A percentile compares a stretch with the other conserved stretches of the same genome.
Evolutionary conservation across 2,113 vertebrate genomes (phyloP).

Genomic region (Bagarius yarrelli): DNA sequence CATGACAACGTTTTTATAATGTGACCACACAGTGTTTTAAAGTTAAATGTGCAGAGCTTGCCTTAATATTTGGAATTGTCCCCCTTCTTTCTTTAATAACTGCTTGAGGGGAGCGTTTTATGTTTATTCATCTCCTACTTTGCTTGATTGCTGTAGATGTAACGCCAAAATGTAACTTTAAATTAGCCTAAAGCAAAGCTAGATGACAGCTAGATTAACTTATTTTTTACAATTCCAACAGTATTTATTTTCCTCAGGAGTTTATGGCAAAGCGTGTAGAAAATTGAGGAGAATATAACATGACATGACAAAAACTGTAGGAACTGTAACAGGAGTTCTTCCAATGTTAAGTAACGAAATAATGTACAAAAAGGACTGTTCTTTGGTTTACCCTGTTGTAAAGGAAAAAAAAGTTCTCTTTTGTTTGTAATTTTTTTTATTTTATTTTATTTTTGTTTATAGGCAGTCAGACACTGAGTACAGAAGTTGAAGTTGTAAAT

Average conservation of each 20-base stretch:
- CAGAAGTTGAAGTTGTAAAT: conserved; percentile 26
- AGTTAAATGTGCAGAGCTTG: conserved; percentile 14
- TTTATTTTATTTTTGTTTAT: background rate
- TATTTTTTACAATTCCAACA: background rate
- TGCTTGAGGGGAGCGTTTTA: conserved; percentile 39
- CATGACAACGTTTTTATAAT: conserved; percentile 8
- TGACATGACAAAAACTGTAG: background rate
- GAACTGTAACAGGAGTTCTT: background rate
- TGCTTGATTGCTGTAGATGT: background rate
- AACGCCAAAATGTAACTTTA: background rate
- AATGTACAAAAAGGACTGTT: background rate
- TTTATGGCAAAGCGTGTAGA: background rate
- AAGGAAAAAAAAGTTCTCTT: background rate
- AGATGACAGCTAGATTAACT: background rate
- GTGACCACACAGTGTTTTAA: conserved; percentile 43
- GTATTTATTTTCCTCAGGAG: background rate
- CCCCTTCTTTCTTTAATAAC: background rate
- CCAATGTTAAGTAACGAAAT: background rate
- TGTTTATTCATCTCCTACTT: conserved; percentile 6
- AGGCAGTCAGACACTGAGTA: conserved; percentile 30
- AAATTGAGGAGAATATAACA: background rate
- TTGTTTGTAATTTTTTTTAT: background rate
- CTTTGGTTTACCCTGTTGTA: too few species aligned
- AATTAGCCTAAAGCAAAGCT: background rate
- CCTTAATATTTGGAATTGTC: background rate